Evolutionary conservation across 53 echinoderm and acorn worm genomes (phyloP), one percentile per base, ranked within the genome.

Genomic region (Paelopatides confundens): DNA sequence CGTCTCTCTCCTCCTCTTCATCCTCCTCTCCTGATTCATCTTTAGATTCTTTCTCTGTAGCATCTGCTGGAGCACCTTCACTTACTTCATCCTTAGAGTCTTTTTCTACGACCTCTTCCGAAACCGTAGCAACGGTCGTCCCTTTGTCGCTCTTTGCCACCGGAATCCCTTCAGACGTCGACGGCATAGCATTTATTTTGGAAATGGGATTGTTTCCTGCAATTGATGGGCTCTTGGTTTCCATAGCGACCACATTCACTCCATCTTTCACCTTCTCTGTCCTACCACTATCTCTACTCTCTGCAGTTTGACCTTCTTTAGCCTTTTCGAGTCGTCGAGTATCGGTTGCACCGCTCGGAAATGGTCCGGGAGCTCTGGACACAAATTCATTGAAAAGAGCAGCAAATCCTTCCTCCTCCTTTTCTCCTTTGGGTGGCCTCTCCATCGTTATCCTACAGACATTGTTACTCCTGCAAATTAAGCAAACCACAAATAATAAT

Each of bases 311-410:
- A 28, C 31, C 81, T 81, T 58, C 49, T 3, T 68, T 36, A 8
- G 5, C 12, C 12, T 28, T 26, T 2, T 27, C 28, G 14, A 8
- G 30, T 31, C 69, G 27, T 8, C 29, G 28, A 9, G 36, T 18
- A 35, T 68, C 29, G 30, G 15, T 18, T n/a, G 77, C 23, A 28
- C 49, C 29, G 46, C 11, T 48, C 46, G 9, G 18, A 43, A 43
- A 3, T 51, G 50, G 5, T 1, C 2, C 13, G 0, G 31, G 32
- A 4, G 34, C 35, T 54, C 52, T 81, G 31, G 14, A 2, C 24
- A 81, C 52, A 30, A 81, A 81, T 48, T 81, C 81, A 31, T 54
- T 81, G 29, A 81, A 54, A 27, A 81, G 52, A 10, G 81, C 81
- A 11, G 81, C 81, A 81, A 81, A 81, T 31, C 81, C 81, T 54